A percentile compares a stretch with the other conserved stretches of the same genome.
Evolutionary conservation across 2,113 vertebrate species (phyloP).

Genomic region (Sceloporus undulatus): DNA sequence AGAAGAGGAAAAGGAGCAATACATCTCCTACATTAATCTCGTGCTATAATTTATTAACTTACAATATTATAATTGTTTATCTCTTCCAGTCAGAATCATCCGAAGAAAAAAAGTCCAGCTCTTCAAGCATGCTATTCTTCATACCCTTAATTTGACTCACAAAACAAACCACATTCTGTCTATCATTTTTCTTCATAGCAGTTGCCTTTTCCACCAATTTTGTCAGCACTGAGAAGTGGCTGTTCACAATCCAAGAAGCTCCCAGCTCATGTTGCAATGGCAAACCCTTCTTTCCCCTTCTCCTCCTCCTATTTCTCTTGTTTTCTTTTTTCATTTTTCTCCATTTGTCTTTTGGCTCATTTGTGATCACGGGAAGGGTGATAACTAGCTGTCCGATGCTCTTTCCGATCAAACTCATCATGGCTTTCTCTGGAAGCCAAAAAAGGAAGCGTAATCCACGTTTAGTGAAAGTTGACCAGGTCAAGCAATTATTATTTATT

Average conservation of each 20-base stretch:
- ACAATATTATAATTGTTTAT: background rate
- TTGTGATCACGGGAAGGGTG: slow-evolving; percentile 73
- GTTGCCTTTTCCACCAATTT: background rate
- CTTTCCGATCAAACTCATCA: slow-evolving; percentile 90
- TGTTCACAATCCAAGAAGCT: slow-evolving; percentile 58
- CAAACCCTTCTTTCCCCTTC: slow-evolving; percentile 9
- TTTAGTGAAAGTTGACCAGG: slow-evolving; percentile 10
- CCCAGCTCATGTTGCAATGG: slow-evolving; percentile 33
- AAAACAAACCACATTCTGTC: slow-evolving; percentile 23
- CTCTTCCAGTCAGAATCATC: background rate
- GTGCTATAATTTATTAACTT: slow-evolving; percentile 16
- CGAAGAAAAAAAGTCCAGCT: background rate
- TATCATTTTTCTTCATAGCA: slow-evolving; percentile 19
- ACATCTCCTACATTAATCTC: background rate
- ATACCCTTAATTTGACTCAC: slow-evolving; percentile 13
- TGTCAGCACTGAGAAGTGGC: slow-evolving; percentile 41
- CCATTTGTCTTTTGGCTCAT: slow-evolving; percentile 34
- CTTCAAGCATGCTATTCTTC: background rate
- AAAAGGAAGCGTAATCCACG: slow-evolving; percentile 23
- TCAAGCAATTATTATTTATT: background rate
- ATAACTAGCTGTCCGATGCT: slow-evolving; percentile 88
- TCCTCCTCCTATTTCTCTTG: slow-evolving; percentile 16
- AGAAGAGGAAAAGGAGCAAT: background rate
- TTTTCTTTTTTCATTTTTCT: slow-evolving; percentile 33
- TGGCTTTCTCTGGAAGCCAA: slow-evolving; percentile 90